Base-by-base conservation (phyloP, 2,113 vertebrate genomes). In the Rhabdomys dilectus region DNA sequence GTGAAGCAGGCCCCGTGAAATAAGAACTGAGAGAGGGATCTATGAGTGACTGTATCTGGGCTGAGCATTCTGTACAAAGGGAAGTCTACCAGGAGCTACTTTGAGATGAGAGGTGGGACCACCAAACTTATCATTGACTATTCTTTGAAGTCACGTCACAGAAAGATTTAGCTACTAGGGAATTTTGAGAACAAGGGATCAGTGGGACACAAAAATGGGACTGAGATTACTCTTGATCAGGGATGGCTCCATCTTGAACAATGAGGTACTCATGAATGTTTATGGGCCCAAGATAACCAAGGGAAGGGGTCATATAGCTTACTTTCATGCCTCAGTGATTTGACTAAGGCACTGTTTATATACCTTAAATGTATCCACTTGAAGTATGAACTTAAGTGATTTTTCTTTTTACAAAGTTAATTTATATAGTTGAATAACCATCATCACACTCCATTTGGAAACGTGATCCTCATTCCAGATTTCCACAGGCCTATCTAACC, bases 51-150 rank as follows among this genome's bases (percentile, higher is more conserved):
- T 64, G 3, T 4, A 4, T 24, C 22, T 39, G 42, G 62, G 4
- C 42, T 88, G 4, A 5, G 13, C 26, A 26, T 78, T 16, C 0
- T 17, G 7, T 73, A 51, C 64, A 5, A 22, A 91, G 77, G 21
- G 15, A 26, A 53, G 13, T 29, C 29, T 21, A n/a, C 0, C 3
- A 3, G 34, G 12, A 70, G 8, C 56, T 34, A 1, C 0, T 2
- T 72, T 7, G 60, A 42, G 29, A 29, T 26, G 76, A 75, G 42
- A 85, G 75, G 24, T n/a, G 42, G 58, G 34, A 5, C 24, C 5
- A 17, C 15, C 0, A 2, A 13, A 1, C 29, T 13, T 62, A 1
- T 56, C 64, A 72, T 5, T 56, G 29, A 42, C 2, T 13, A 7
- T 60, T 62, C 66, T 88, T 93, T 64, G 11, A 72, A 73, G 36